A percentile compares a stretch with the other conserved stretches of the same genome.
Evolutionary conservation across 2,888 invertebrate genomes (phyloP).

Genomic region (Nymphalis urticae): DNA sequence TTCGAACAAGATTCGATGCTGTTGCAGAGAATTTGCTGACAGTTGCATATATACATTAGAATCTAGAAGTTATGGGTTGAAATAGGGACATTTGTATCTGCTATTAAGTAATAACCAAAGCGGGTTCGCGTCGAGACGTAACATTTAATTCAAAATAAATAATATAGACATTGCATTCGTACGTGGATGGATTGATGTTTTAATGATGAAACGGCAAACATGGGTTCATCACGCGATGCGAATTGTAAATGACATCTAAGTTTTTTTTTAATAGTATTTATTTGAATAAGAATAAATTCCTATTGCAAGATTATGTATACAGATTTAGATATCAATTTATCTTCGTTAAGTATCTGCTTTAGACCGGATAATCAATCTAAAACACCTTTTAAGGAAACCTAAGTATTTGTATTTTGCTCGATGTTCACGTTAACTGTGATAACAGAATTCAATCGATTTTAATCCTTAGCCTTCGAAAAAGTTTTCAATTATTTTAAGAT

Average conservation of each 20-base stretch:
- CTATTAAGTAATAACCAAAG: conserved; percentile 11
- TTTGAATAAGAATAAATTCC: conserved; percentile 1
- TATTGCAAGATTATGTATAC: conserved; percentile 16
- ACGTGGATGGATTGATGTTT: conserved; percentile 2
- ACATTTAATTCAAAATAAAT: conserved; percentile 5
- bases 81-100: conserved; percentile 10
- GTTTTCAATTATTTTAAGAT: too few species aligned
- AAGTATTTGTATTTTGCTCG: background rate
- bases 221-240: conserved; percentile 9
- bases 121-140: background rate
- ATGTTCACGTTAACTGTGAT: too few species aligned
- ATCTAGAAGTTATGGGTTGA: conserved; percentile 2
- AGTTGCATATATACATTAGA: conserved; percentile 20
- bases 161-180: conserved; percentile 2
- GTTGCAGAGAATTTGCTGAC: conserved; percentile 18
- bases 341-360: conserved; percentile 25
- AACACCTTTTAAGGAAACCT: conserved; percentile 17
- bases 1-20: conserved; percentile 27
- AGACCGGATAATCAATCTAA: conserved; percentile 25
- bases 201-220: conserved; percentile 1
- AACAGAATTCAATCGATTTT: too few species aligned
- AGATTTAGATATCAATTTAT: conserved; percentile 29
- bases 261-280: conserved; percentile 4
- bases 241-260: conserved; percentile 5
- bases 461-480: too few species aligned